Percentiles rank a stretch among this genome's conserved stretches.
Evolutionary conservation across 2,888 invertebrate species (phyloP).

Genomic region (Pheosia gnoma): DNA sequence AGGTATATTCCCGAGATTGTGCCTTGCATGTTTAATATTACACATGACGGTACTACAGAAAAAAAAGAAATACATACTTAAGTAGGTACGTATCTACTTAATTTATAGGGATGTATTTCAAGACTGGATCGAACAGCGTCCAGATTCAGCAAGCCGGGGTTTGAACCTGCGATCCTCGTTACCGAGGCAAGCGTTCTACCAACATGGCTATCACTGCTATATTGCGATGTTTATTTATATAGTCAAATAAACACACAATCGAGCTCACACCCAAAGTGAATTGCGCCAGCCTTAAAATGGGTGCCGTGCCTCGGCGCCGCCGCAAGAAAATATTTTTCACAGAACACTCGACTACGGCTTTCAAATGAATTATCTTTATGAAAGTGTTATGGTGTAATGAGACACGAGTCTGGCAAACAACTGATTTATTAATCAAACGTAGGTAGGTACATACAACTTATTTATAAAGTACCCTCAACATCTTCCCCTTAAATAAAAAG

Average conservation of each 20-base stretch:
- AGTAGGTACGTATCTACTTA: no score
- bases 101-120: no score
- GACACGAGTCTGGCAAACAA: neutral
- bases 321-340: constrained; percentile 2
- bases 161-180: no score
- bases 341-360: neutral
- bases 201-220: no score
- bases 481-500: neutral
- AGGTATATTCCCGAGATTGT: neutral
- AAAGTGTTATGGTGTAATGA: neutral
- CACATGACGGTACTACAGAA: no score
- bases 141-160: no score
- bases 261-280: neutral
- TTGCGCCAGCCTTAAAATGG: neutral
- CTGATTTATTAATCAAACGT: neutral
- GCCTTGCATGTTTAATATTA: no score
- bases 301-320: neutral
- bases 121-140: no score
- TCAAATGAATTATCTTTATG: constrained; percentile 1
- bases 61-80: no score
- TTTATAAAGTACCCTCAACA: neutral
- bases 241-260: neutral
- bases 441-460: neutral
- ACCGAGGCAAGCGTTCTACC: no score
- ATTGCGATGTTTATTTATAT: no score